Base-by-base conservation (phyloP, 2,113 vertebrate species). In the Monarcha castaneiventris region DNA sequence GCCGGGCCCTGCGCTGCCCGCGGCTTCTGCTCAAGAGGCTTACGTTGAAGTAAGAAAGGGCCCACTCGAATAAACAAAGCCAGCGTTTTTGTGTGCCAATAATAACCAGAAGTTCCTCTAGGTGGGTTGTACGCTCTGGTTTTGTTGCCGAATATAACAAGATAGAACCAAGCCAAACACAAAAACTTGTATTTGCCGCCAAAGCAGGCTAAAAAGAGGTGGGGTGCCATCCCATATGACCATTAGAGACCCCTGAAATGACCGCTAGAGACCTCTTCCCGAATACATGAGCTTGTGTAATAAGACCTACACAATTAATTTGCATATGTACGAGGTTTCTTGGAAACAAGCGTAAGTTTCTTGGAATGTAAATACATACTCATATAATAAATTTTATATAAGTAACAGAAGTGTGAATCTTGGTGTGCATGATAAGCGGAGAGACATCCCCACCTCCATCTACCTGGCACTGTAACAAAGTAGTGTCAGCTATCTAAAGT, bases 1-100 rank as follows among this genome's bases (percentile, higher is more conserved):
- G 14, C 32, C 10, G 7, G 23, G 11, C 7, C 11, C 9, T 16
- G 78, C 26, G 22, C 12, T 29, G 33, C 25, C 26, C 3, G 3
- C 4, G 0, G 29, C 27, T 8, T 33, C 9, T 8, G 0, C 29
- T 19, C 3, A 4, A 12, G 13, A 43, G 35, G 51, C 14, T 11
- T 43, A 0, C 10, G 22, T 15, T 19, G 51, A 41, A 32, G 22
- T 48, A 9, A 18, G 33, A 52, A 74, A 67, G n/a, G 46, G 33
- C 46, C 25, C 54, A 12, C 30, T 61, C 5, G 7, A 46, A 39
- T 67, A 16, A 66, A 59, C 11, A 6, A 21, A 41, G 48, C 26
- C 26, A 4, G 43, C 19, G 2, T 19, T 74, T 74, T 15, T 30
- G 5, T 61, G 7, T 30, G 46, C 35, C n/a, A 4, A 1, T 67